Conservation (phyloP, 2,888 invertebrate genomes). For the Hipparchia semele region DNA sequence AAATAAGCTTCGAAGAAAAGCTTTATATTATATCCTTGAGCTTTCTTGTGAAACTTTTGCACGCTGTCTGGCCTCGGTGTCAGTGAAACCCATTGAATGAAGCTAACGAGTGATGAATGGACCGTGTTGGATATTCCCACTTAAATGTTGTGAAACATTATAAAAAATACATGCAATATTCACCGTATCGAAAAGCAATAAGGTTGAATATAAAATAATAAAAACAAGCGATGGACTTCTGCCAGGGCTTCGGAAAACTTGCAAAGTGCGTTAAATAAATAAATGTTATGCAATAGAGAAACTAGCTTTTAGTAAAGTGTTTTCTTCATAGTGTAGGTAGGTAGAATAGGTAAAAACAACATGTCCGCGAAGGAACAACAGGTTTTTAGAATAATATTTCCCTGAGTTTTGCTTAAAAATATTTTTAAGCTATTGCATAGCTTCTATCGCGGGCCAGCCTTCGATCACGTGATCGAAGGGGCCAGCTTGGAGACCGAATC, state of each 20-base stretch:
- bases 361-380: too few species aligned
- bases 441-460: too few species aligned
- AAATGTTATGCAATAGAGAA: conserved; percentile 61
- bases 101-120: conserved; percentile 37
- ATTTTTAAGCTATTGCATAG: too few species aligned
- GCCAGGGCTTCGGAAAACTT: conserved; percentile 60
- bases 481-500: too few species aligned
- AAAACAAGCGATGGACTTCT: conserved; percentile 50
- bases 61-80: not conserved
- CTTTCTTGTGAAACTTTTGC: not conserved
- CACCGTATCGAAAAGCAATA: conserved; percentile 20
- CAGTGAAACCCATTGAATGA: conserved; percentile 33
- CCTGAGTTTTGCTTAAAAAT: too few species aligned
- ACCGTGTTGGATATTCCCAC: conserved; percentile 23
- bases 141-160: conserved; percentile 35
- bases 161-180: conserved; percentile 16
- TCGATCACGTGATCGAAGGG: too few species aligned
- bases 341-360: too few species aligned
- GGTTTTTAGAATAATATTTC: too few species aligned
- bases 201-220: conserved; percentile 26
- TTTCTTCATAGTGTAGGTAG: too few species aligned
- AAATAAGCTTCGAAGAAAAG: not conserved
- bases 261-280: conserved; percentile 51
- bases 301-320: conserved; percentile 46
- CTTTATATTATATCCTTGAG: not conserved